Conservation (phyloP, 2,797 vertebrate genomes). For the Staurois parvus region DNA sequence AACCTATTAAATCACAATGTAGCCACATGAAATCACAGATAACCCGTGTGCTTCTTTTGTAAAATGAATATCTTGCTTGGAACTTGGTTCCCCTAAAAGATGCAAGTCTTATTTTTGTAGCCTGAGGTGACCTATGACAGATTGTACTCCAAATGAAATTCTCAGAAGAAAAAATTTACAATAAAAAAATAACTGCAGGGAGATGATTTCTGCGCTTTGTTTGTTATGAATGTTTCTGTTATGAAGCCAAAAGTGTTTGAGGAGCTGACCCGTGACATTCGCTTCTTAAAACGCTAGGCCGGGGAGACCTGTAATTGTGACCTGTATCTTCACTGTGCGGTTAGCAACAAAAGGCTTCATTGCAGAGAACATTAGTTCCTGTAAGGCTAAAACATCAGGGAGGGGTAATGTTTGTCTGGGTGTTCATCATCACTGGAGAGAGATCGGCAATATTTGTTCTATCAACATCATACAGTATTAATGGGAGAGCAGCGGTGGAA, state of each 20-base stretch:
- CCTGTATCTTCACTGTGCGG: conserved; percentile 9
- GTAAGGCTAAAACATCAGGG: not conserved
- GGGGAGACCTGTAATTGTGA: not conserved
- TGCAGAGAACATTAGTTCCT: conserved; percentile 29
- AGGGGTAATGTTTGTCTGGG: not conserved
- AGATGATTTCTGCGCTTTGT: conserved; percentile 3
- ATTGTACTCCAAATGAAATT: not conserved
- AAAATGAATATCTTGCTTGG: too few relatives aligned
- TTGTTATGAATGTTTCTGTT: conserved; percentile 2
- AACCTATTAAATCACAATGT: too few relatives aligned
- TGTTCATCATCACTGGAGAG: conserved; percentile 9
- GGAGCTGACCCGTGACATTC: conserved; percentile 19
- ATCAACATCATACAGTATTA: conserved; percentile 5
- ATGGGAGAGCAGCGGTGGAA: not conserved
- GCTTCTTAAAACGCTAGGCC: not conserved
- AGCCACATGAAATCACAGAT: too few relatives aligned
- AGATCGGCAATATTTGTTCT: conserved; percentile 1
- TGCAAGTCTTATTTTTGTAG: too few relatives aligned
- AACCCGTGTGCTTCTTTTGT: too few relatives aligned
- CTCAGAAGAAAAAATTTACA: not conserved
- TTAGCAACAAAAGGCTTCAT: conserved; percentile 17
- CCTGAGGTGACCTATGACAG: not conserved
- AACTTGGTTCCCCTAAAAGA: too few relatives aligned
- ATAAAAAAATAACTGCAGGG: conserved; percentile 1
- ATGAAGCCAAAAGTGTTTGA: conserved; percentile 5